Percentiles rank a stretch among this genome's conserved stretches.
Conservation (phyloP, 1,140 invertebrate species). For the Trichonephila clavata region DNA sequence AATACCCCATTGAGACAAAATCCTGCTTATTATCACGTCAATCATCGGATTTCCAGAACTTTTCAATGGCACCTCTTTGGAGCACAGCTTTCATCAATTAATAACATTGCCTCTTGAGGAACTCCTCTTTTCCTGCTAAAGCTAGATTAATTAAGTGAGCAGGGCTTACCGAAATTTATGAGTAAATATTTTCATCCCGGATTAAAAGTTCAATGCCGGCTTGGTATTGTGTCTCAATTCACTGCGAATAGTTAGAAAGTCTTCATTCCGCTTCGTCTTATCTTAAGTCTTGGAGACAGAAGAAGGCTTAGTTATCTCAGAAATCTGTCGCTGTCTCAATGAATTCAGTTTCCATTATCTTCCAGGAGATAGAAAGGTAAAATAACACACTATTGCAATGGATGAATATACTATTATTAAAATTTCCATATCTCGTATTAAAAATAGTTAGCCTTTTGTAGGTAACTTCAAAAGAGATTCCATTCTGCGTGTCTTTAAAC, state of each 20-base stretch:
- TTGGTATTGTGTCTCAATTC: slow-evolving; percentile 26
- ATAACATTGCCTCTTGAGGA: slow-evolving; percentile 40
- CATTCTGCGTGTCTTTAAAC: not conserved
- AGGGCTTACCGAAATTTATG: slow-evolving; percentile 67
- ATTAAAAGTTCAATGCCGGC: slow-evolving; percentile 63
- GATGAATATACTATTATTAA: not conserved
- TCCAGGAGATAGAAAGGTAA: not conserved
- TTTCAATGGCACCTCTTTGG: slow-evolving; percentile 19
- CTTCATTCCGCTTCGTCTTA: slow-evolving; percentile 4
- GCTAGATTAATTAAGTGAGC: slow-evolving; percentile 60
- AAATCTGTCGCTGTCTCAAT: not conserved
- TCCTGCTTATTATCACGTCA: slow-evolving; percentile 56
- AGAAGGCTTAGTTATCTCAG: not conserved
- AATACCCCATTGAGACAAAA: slow-evolving; percentile 22
- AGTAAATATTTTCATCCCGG: slow-evolving; percentile 71
- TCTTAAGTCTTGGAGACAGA: slow-evolving; percentile 11
- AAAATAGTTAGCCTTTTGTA: slow-evolving; percentile 3
- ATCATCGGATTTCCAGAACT: slow-evolving; percentile 32
- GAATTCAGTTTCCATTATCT: not conserved
- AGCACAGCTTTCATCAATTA: slow-evolving; percentile 22
- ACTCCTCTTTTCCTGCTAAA: slow-evolving; percentile 7
- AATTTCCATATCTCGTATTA: not conserved
- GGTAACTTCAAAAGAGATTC: not conserved
- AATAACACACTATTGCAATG: not conserved
- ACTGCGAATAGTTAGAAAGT: not conserved